Evolutionary conservation across 1,140 invertebrate genomes (phyloP), one percentile per base, ranked within the genome.

Genomic region (Penaeus indicus): DNA sequence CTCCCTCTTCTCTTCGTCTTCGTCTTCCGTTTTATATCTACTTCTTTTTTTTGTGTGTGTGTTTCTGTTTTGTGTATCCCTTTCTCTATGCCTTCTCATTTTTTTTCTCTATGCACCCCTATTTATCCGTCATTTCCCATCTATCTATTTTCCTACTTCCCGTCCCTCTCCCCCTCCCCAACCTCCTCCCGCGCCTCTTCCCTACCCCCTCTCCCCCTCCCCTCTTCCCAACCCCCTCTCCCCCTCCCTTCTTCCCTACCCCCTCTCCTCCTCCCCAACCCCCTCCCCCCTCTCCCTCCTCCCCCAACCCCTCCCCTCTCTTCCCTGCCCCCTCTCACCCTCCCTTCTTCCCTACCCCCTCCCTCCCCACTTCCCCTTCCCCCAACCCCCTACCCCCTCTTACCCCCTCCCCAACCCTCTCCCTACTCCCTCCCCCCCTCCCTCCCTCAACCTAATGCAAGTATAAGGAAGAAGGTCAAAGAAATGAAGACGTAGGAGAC

Each of bases 131-230:
- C 75, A n/a, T 19, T 1, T 32, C 32, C 27, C 1, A 19, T 19
- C 38, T 47, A 21, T 80, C 78, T 47, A 21, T 80, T 38, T 80
- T 54, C 60, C 38, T 5, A 19, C n/a, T 54, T 19, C 3, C 2
- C 38, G 13, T 13, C 13, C 47, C 60, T 47, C 60, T 54, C n/a
- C 78, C 60, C 25, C 60, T 18, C 18, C 78, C 32, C 75, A 3
- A 21, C 32, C 21, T 4, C 75, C 1, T 32, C 32, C 16, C 47
- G 18, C 27, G 18, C 27, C 18, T 80, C 78, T 42, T 47, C 60
- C 78, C 60, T 47, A 19, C 78, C 25, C 78, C 25, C 38, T 82
- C 78, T 47, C 78, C 60, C 60, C 60, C 38, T 47, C 78, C 60
- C 25, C 60, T 18, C 18, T 22, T 21, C 78, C 32, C 75, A 3